Evolutionary conservation across 2,113 vertebrate species (phyloP).

Genomic region (Peromyscus polionotus): DNA sequence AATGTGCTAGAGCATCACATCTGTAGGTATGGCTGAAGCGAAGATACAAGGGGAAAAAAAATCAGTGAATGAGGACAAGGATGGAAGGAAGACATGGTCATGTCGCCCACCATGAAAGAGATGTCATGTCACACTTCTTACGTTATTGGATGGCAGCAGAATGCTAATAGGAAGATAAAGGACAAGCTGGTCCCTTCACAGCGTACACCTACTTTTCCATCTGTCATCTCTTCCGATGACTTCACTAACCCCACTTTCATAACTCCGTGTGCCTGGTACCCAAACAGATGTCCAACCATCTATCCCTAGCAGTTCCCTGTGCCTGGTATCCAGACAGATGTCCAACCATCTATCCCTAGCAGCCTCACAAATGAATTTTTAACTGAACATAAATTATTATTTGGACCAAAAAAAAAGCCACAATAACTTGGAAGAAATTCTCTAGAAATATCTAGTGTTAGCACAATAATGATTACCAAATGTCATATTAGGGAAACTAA

Average conservation of each 20-base stretch:
- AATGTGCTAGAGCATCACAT: neutral
- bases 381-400: neutral
- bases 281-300: neutral
- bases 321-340: neutral
- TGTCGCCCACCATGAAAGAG: accelerated
- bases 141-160: accelerated
- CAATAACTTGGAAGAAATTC: neutral
- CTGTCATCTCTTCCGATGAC: too few relatives aligned
- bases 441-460: neutral
- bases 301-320: neutral
- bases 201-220: neutral
- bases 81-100: too few relatives aligned
- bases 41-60: neutral
- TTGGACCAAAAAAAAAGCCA: conserved; percentile 31
- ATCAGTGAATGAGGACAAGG: too few relatives aligned
- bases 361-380: neutral
- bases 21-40: accelerated
- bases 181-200: neutral
- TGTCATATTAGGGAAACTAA: neutral
- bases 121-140: accelerated
- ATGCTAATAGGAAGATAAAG: accelerated
- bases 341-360: neutral
- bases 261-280: too few relatives aligned
- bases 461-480: neutral
- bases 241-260: neutral